Evolutionary conservation across 2,113 vertebrate species (phyloP).

Genomic region (Lota lota): DNA sequence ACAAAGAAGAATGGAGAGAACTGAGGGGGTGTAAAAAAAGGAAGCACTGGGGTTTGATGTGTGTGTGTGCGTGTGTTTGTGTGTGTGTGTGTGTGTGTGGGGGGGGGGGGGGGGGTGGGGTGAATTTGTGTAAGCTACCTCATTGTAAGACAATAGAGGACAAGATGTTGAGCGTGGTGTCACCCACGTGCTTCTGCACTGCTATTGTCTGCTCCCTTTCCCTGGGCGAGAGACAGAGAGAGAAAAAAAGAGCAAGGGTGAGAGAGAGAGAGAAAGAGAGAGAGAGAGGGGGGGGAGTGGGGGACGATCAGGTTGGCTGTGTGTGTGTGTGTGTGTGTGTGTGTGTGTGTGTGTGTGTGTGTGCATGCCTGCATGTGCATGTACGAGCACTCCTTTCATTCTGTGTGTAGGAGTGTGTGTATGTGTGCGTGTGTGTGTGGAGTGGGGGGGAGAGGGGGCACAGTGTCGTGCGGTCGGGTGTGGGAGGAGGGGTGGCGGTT

Average conservation of each 20-base stretch:
- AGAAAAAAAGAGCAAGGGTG: constrained; percentile 25
- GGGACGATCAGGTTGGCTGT: constrained; percentile 23
- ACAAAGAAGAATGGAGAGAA: neutral
- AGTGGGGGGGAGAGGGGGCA: constrained; percentile 10
- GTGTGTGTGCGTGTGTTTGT: too few relatives aligned
- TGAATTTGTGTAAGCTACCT: constrained; percentile 43
- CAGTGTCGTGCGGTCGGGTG: constrained; percentile 16
- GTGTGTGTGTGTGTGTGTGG: neutral
- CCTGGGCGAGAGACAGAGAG: constrained; percentile 4
- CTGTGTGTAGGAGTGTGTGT: neutral
- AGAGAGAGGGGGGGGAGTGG: constrained; percentile 26
- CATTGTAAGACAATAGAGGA: constrained; percentile 62
- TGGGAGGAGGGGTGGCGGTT: constrained; percentile 23
- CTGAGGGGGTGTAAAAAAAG: neutral
- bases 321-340: constrained; percentile 13
- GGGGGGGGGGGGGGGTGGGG: neutral
- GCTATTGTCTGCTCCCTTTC: constrained; percentile 58
- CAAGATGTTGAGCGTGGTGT: constrained; percentile 59
- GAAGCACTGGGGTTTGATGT: too few relatives aligned
- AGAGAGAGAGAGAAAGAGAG: constrained; percentile 34
- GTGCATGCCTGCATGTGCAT: neutral
- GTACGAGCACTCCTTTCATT: neutral
- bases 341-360: constrained; percentile 4
- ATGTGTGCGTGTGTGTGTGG: constrained; percentile 13
- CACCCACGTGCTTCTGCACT: constrained; percentile 57